Evolutionary conservation across 2,113 vertebrate species (phyloP), one percentile per base, ranked within the genome.

Genomic region (Dicrurus megarhynchus): DNA sequence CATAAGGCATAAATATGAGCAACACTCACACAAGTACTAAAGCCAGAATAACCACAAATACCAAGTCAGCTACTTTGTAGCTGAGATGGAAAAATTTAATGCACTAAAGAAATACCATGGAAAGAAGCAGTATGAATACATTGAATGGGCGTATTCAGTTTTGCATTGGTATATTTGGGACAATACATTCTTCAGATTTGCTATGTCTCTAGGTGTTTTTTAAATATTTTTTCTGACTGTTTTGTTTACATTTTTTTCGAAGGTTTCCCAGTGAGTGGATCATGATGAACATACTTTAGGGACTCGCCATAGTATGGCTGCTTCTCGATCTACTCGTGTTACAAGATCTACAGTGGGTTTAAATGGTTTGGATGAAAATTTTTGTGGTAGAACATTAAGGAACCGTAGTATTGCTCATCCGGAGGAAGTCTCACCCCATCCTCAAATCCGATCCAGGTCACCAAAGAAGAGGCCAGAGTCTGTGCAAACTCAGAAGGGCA

Each of bases 301-400:
- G 98, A 98, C 97, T 98, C 97, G 98, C 99, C 99, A 97, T 99
- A 99, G 99, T 98, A 99, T 99, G 99, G 99, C 99, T 99, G 98
- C 99, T 98, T 99, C 99, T 98, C 99, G 99, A 98, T 99, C 99
- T 98, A 99, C 99, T 97, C 99, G 99, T 92, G 99, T 99, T 98
- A 99, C 99, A 99, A 99, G 99, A 99, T 99, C 99, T 98, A 99
- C 99, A 98, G 99, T 99, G 97, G 99, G 99, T 97, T 99, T 99
- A 98, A 99, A 99, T 98, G 99, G 99, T 98, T 99, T 99, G 98
- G 99, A 99, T 97, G 99, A 99, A 98, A 99, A 99, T 97, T 99
- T 99, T 97, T 99, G 99, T 98, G 99, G 99, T 94, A 98, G 99
- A 98, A 99, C 99, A 80, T 99, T 99, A 98, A 99, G 99, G 98